Base-by-base conservation (phyloP, 2,888 invertebrate species). In the Platycnemis pennipes region DNA sequence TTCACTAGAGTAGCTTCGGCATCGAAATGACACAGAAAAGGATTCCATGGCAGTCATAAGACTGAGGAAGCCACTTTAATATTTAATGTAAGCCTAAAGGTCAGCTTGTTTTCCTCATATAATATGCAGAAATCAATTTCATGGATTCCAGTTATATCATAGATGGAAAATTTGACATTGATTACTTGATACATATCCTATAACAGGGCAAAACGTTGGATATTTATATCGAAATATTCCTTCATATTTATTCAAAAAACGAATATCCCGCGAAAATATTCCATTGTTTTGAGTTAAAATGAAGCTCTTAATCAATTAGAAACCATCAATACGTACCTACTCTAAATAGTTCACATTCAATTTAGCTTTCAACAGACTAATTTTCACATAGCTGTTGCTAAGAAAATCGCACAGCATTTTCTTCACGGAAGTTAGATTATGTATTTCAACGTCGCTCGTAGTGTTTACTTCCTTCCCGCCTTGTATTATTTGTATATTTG, bases 391-490 rank as follows among this genome's bases (percentile, higher is more conserved):
- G 5, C 7, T 42, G 11, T 8, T 19, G 5, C 44, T 26, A 87
- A n/a, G 8, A 37, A n/a, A 45, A 22, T 8, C 8, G n/a, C n/a
- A 77, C 37, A 13, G n/a, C 77, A 8, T 77, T n/a, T 77, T 77
- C n/a, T 13, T 19, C 45, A 46, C 44, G 44, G 56, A 56, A 91
- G 0, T 8, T 26, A 42, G 42, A 91, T 69, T 44, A 69, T 44
- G 63, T 63, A 45, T n/a, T 63, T 91, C 63, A 63, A n/a, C 69
- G 91, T 63, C 69, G 3, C 3, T 26, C 4, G 42, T 44, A 45
- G 91, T 91, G 44, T 26, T 63, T 44, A 91, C 91, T 91, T 91
- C 91, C 91, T 91, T 91, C 91, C 91, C 91, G 91, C 91, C 91
- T 91, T 91, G 91, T 69, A 91, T 45, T 69, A 63, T 91, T 91